Conservation (phyloP, 1,140 invertebrate species). For the Pseudomyrmex sp. region DNA sequence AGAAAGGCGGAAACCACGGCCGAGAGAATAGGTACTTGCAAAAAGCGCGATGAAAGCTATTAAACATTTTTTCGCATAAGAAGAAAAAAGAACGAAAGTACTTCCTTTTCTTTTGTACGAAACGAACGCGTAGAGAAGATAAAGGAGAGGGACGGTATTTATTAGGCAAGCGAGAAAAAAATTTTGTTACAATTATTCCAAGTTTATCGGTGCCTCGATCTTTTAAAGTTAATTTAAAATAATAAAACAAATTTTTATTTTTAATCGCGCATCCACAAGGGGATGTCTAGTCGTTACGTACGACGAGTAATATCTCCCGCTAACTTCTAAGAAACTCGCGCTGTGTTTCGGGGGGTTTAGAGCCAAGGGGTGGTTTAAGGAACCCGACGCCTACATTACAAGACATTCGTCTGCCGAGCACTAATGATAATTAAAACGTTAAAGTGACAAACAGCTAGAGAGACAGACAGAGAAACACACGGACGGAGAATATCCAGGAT, state of each 20-base stretch:
- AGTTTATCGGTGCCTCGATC: slow-evolving; percentile 15
- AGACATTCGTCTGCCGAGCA: slow-evolving; percentile 79
- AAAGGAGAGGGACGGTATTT: slow-evolving; percentile 31
- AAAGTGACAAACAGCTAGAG: slow-evolving; percentile 74
- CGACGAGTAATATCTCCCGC: slow-evolving; percentile 75
- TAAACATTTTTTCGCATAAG: slow-evolving; percentile 49
- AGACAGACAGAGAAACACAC: slow-evolving; percentile 40
- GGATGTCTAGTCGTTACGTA: slow-evolving; percentile 75
- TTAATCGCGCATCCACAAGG: slow-evolving; percentile 68
- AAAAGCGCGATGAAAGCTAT: slow-evolving; percentile 45
- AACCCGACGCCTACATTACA: slow-evolving; percentile 76
- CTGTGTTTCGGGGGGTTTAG: neutral
- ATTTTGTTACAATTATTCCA: slow-evolving; percentile 34
- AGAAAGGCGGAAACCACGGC: slow-evolving; percentile 27
- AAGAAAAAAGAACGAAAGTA: slow-evolving; percentile 32
- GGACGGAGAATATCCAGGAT: neutral
- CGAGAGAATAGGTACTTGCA: slow-evolving; percentile 50
- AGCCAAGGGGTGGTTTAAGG: slow-evolving; percentile 62
- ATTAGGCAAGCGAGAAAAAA: slow-evolving; percentile 46
- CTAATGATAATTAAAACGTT: slow-evolving; percentile 83
- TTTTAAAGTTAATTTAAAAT: neutral
- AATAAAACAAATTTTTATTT: no score
- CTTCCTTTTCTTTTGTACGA: slow-evolving; percentile 43
- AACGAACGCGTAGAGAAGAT: slow-evolving; percentile 22
- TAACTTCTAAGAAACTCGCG: slow-evolving; percentile 70